Conservation (phyloP, 2,888 invertebrate species). For the Euphydryas editha region DNA sequence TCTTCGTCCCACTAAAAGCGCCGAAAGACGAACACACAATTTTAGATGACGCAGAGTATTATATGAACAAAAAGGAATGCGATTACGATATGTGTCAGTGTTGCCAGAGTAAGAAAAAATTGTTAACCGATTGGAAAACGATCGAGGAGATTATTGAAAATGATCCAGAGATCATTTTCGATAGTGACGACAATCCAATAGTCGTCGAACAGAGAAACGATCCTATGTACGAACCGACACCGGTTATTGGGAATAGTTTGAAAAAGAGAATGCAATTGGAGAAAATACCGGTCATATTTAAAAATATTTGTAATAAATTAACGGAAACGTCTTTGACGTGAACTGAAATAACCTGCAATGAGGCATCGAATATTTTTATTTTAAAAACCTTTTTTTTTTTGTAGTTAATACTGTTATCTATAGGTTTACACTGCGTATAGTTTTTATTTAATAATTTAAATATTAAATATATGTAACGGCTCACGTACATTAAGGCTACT, state of each 20-base stretch:
- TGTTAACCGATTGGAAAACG: constrained; percentile 68
- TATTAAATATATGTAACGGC: constrained; percentile 27
- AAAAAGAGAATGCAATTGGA: constrained; percentile 55
- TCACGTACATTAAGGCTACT: constrained; percentile 58
- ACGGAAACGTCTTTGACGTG: constrained; percentile 53
- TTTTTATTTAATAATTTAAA: constrained; percentile 18
- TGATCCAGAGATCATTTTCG: constrained; percentile 78
- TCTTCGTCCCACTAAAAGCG: constrained; percentile 57
- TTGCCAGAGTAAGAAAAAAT: constrained; percentile 59
- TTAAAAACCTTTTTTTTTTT: neutral
- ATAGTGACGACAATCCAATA: constrained; percentile 70
- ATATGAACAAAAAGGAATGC: constrained; percentile 72
- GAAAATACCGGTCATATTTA: constrained; percentile 62
- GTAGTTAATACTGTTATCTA: constrained; percentile 3
- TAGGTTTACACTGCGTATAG: neutral
- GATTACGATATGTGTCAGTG: constrained; percentile 74
- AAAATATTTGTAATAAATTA: constrained; percentile 60
- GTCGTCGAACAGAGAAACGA: constrained; percentile 60
- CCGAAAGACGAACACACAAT: constrained; percentile 64
- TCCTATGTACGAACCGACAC: constrained; percentile 43
- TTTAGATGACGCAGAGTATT: constrained; percentile 71
- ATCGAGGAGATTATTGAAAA: constrained; percentile 78
- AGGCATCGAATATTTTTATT: constrained; percentile 27
- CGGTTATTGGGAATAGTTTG: constrained; percentile 36
- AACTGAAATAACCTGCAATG: constrained; percentile 14